phyloP scores from a whole-genome alignment of 2,797 vertebrate species.

The Macropodus opercularis region DNA sequence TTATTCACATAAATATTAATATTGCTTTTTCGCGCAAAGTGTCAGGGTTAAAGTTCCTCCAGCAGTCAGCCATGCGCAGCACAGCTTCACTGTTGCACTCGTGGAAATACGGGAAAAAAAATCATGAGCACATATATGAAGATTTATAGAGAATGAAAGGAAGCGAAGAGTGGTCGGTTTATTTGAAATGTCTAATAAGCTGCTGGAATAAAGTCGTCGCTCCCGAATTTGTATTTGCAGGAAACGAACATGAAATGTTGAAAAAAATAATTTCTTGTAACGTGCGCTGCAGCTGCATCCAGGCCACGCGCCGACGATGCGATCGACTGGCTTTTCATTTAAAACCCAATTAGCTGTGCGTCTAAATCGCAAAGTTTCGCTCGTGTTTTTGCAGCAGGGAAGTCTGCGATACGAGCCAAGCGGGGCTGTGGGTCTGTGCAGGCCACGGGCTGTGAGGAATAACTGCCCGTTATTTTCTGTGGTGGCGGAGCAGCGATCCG shows the following conservation, averaged over 20 bases:
- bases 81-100: slow-evolving; percentile 26
- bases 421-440: slow-evolving; percentile 58
- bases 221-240: slow-evolving; percentile 27
- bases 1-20: slow-evolving; percentile 16
- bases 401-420: slow-evolving; percentile 55
- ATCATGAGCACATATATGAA: not conserved
- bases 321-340: slow-evolving; percentile 22
- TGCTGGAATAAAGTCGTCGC: slow-evolving; percentile 2
- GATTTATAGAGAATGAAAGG: slow-evolving; percentile 16
- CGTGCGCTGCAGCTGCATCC: slow-evolving; percentile 37
- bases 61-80: slow-evolving; percentile 40
- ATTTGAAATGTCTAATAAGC: slow-evolving; percentile 1
- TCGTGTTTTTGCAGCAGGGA: slow-evolving; percentile 40
- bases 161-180: slow-evolving; percentile 15
- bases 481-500: slow-evolving; percentile 46
- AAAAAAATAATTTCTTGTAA: slow-evolving; percentile 38
- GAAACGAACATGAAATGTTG: slow-evolving; percentile 34
- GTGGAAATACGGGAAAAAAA: slow-evolving; percentile 36
- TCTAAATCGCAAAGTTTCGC: slow-evolving; percentile 57
- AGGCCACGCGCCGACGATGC: slow-evolving; percentile 20
- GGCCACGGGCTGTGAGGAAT: slow-evolving; percentile 64
- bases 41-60: slow-evolving; percentile 52
- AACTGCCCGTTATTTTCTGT: slow-evolving; percentile 38
- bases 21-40: slow-evolving; percentile 29
- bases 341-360: slow-evolving; percentile 24